phyloP scores from a whole-genome alignment of 2,888 invertebrate species.

The Habroteleia sp. region DNA sequence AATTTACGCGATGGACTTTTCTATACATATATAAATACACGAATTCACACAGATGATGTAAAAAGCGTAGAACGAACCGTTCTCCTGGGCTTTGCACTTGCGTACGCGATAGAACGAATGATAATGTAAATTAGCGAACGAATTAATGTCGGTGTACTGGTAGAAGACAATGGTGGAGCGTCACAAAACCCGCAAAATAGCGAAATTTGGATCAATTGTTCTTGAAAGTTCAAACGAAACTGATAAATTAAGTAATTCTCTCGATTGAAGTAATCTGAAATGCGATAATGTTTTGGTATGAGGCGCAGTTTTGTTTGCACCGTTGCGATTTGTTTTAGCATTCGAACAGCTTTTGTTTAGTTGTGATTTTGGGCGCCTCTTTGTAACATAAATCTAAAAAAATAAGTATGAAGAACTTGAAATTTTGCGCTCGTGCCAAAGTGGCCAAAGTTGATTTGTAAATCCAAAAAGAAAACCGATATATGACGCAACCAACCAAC shows the following conservation, averaged over 20 bases:
- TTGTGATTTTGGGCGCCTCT: too few species aligned
- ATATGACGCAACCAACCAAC: conserved; percentile 32
- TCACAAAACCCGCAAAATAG: conserved; percentile 7
- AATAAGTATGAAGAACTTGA: too few species aligned
- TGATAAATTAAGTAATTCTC: too few species aligned
- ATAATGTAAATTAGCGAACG: conserved; percentile 49
- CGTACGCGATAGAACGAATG: conserved; percentile 31
- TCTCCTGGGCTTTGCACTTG: conserved; percentile 17
- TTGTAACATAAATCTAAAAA: conserved; percentile 40
- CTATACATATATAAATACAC: conserved; percentile 42
- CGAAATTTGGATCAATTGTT: too few species aligned
- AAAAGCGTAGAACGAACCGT: conserved; percentile 8
- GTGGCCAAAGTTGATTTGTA: conserved; percentile 1
- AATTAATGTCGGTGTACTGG: conserved; percentile 28
- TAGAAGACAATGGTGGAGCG: conserved; percentile 18
- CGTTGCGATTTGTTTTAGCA: too few species aligned
- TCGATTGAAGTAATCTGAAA: too few species aligned
- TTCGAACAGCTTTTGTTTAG: too few species aligned
- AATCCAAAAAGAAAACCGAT: conserved; percentile 12
- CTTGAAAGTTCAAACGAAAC: too few species aligned
- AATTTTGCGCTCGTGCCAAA: conserved; percentile 63
- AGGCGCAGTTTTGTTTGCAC: too few species aligned
- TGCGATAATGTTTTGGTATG: too few species aligned
- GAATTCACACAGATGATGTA: conserved; percentile 30
- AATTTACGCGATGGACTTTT: conserved; percentile 41